Percentiles rank a stretch among this genome's conserved stretches.
These are phyloP conservation scores for Porites divaricata DNA, from an alignment of 92 coral and sea anemone genomes.

Conservation along the genomic window DNA sequence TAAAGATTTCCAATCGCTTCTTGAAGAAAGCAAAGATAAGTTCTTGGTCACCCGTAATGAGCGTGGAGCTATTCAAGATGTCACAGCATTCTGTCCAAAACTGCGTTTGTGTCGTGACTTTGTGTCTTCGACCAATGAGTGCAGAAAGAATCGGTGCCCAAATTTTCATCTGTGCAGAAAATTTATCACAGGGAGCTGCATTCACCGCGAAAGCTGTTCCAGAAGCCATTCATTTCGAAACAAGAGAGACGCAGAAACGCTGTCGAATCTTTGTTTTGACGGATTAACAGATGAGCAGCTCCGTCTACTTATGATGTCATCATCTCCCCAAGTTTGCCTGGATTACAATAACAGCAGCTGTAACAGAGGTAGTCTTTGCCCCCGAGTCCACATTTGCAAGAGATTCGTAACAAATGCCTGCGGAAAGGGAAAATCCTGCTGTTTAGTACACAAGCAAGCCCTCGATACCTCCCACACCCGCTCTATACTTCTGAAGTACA, in stretches of 20 bases:
- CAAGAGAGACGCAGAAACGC: slow-evolving; percentile 7
- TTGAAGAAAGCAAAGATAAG: not conserved
- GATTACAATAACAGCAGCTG: slow-evolving; percentile 11
- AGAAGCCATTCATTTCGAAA: slow-evolving; percentile 22
- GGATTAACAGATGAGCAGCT: slow-evolving; percentile 14
- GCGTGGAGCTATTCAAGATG: not conserved
- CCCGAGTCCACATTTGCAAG: slow-evolving; percentile 20
- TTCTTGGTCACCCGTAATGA: not conserved
- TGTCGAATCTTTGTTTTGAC: not conserved
- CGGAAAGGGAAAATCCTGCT: not conserved
- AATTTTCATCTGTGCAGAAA: slow-evolving; percentile 22
- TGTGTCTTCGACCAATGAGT: not conserved
- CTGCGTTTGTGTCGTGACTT: slow-evolving; percentile 22
- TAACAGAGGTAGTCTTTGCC: not conserved
- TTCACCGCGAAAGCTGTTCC: not conserved
- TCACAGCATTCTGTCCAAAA: slow-evolving; percentile 24
- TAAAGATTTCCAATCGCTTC: not conserved
- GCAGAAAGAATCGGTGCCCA: not conserved
- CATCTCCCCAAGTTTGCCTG: slow-evolving; percentile 25
- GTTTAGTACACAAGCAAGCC: slow-evolving; percentile 12
- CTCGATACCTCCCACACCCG: not conserved
- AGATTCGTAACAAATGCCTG: slow-evolving; percentile 4
- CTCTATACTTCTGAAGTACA: slow-evolving; percentile 11
- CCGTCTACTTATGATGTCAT: slow-evolving; percentile 10
- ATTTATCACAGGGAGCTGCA: slow-evolving; percentile 16